Percentiles rank a stretch among this genome's conserved stretches.
Evolutionary conservation across 2,888 invertebrate species (phyloP).

Genomic region (Dolomedes plantarius): DNA sequence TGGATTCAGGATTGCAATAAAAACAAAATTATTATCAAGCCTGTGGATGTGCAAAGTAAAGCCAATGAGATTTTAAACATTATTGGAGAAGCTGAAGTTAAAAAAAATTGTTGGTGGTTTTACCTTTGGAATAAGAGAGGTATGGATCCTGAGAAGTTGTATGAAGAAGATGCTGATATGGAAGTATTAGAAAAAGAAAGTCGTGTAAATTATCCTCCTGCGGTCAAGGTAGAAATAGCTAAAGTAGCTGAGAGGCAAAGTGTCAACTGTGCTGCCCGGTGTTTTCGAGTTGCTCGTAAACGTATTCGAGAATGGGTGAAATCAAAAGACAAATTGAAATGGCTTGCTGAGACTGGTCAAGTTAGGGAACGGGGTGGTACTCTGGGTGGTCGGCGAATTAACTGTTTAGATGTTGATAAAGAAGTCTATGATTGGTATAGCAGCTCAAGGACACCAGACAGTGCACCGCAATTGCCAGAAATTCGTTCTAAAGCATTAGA

Average conservation of each 20-base stretch:
- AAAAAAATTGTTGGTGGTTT: constrained; percentile 70
- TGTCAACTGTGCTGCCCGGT: constrained; percentile 63
- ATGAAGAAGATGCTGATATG: constrained; percentile 54
- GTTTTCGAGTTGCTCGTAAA: constrained; percentile 67
- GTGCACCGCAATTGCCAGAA: constrained; percentile 48
- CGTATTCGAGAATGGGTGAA: constrained; percentile 67
- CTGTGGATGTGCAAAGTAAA: constrained; percentile 58
- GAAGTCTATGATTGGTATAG: constrained; percentile 65
- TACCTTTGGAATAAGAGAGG: constrained; percentile 67
- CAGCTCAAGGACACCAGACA: constrained; percentile 34
- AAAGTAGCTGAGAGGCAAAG: constrained; percentile 66
- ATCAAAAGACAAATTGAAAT: constrained; percentile 53
- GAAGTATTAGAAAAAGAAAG: constrained; percentile 65
- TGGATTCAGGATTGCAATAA: constrained; percentile 70
- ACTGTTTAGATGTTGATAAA: constrained; percentile 64
- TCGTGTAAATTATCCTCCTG: constrained; percentile 66
- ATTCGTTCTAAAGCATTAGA: constrained; percentile 63
- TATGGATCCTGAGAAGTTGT: constrained; percentile 40
- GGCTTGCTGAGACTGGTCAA: constrained; percentile 66
- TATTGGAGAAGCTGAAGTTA: constrained; percentile 67
- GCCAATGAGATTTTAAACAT: constrained; percentile 64
- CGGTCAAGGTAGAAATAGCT: constrained; percentile 65
- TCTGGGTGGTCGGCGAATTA: constrained; percentile 42
- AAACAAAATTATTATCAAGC: constrained; percentile 51
- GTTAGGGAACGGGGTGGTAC: constrained; percentile 46